These are phyloP conservation scores for Dermochelys coriacea DNA, from an alignment of 2,797 vertebrate genomes.

Conservation along the genomic window DNA sequence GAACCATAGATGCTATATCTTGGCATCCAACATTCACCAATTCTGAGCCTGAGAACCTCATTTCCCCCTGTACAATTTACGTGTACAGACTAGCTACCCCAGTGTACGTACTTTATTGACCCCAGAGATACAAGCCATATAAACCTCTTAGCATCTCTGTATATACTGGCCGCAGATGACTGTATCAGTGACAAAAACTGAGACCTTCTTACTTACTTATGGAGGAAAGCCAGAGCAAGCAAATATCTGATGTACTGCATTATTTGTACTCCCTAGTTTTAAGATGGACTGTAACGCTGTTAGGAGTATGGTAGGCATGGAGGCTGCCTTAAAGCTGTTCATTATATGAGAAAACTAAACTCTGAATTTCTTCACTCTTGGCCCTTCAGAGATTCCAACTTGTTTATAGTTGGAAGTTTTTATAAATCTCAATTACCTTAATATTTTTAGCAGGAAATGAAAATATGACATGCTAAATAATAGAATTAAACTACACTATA, in stretches of 20 bases:
- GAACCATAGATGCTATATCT: background rate
- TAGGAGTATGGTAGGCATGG: background rate
- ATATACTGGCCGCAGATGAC: background rate
- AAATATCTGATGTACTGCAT: background rate
- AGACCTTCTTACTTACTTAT: background rate
- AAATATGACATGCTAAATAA: background rate
- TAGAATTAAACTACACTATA: background rate
- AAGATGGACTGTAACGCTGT: background rate
- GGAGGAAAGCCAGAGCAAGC: background rate
- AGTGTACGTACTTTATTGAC: background rate
- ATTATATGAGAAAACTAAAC: background rate
- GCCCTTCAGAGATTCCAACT: background rate
- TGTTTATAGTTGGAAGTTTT: background rate
- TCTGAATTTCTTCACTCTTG: background rate
- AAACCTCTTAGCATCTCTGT: background rate
- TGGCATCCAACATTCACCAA: background rate
- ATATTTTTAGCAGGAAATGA: background rate
- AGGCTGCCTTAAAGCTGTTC: background rate
- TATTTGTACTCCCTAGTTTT: background rate
- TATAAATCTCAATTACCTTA: background rate
- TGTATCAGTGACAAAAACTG: background rate
- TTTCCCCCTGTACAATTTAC: rapidly evolving
- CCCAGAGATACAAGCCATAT: background rate
- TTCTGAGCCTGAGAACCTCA: background rate
- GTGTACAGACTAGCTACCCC: rapidly evolving